Evolutionary conservation across 2,113 vertebrate species (phyloP), one percentile per base, ranked within the genome.

Genomic region (Ibidorhyncha struthersii): DNA sequence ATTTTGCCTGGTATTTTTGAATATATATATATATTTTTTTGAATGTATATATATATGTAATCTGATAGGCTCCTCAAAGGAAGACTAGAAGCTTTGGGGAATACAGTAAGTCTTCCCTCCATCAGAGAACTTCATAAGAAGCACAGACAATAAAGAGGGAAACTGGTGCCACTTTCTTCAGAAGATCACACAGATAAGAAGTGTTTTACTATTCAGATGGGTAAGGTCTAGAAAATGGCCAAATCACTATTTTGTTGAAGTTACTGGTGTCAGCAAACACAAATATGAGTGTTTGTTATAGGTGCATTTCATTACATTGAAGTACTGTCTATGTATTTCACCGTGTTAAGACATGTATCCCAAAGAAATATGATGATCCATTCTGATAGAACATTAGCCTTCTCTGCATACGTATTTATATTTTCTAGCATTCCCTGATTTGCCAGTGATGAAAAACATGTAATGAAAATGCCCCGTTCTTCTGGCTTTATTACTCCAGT

Each of bases 281-380:
- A 85, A 52, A 34, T 12, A 47, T 0, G 5, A 67, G 12, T 45
- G 18, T 71, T 49, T 43, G 16, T 25, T 69, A 52, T 0, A 73
- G 32, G 10, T 58, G 12, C 16, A 45, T 69, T 86, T 92, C 17
- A 36, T 65, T 67, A 62, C 47, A 76, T 1, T 69, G 45, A 76
- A 61, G 12, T 53, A 77, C 32, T 58, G 50, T 17, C n/a, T 53
- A 34, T 4, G 20, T 30, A 77, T 58, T 73, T 55, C 17, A 30
- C 17, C 41, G 18, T 2, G 1, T 63, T 49, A 52, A 52, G 25
- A 38, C 30, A 25, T 0, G 0, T 20, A 69, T 8, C 59, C 55
- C 77, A 32, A 56, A 86, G 70, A 90, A 73, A 71, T 41, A 15
- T 45, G n/a, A 41, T 20, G 89, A 73, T 41, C n/a, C 3, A 3